These are phyloP conservation scores for Calliphora vicina DNA, from an alignment of 1,140 invertebrate genomes.

Conservation along the genomic window DNA sequence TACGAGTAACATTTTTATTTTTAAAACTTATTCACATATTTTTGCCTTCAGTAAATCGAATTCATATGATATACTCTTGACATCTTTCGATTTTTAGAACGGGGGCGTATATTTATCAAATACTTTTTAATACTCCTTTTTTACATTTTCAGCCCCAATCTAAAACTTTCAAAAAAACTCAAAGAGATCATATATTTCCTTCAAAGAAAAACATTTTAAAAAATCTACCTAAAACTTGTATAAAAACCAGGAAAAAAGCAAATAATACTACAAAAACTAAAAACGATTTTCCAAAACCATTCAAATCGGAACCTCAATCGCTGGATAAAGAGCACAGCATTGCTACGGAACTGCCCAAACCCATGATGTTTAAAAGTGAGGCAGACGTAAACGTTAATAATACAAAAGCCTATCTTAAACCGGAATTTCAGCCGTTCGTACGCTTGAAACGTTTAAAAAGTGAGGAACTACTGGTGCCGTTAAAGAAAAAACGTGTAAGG, in stretches of 20 bases:
- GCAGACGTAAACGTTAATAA: neutral
- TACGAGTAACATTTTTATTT: no score
- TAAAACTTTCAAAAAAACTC: neutral
- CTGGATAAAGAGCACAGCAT: neutral
- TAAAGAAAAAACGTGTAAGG: neutral
- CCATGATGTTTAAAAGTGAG: neutral
- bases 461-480: neutral
- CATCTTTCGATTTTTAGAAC: no score
- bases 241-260: neutral
- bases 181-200: neutral
- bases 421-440: neutral
- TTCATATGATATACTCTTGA: no score
- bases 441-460: neutral
- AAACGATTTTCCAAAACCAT: conserved; percentile 7
- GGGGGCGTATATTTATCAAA: no score
- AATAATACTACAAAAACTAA: neutral
- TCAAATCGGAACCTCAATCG: neutral
- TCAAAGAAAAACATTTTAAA: neutral
- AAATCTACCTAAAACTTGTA: neutral
- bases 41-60: no score
- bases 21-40: no score
- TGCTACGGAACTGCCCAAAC: neutral
- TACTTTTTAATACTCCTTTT: no score
- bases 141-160: neutral
- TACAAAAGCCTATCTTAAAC: neutral